These are phyloP conservation scores for Pempheris klunzingeri DNA, from an alignment of 2,797 vertebrate species.

Conservation along the genomic window DNA sequence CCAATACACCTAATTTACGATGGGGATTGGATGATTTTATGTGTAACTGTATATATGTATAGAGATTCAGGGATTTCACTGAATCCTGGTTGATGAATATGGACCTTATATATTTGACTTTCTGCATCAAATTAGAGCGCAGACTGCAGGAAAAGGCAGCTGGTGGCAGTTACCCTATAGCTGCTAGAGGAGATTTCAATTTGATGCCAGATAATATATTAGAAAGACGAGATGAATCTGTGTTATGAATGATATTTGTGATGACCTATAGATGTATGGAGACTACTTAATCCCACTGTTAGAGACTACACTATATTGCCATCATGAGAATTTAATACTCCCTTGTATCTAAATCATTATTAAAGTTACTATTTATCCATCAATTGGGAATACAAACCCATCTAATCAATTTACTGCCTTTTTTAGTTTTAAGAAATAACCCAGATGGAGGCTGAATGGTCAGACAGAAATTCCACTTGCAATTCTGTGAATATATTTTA, in stretches of 20 bases:
- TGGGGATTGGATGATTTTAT: too few relatives aligned
- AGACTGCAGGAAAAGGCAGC: not conserved
- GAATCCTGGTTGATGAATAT: not conserved
- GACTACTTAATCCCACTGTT: not conserved
- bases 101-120: not conserved
- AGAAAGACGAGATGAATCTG: not conserved
- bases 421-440: not conserved
- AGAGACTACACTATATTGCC: not conserved
- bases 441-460: not conserved
- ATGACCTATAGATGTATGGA: not conserved
- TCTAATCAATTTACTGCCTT: too few relatives aligned
- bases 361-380: not conserved
- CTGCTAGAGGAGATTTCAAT: not conserved
- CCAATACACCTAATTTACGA: too few relatives aligned
- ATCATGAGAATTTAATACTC: not conserved
- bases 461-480: not conserved
- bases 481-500: not conserved
- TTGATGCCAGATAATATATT: not conserved
- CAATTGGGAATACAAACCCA: not conserved
- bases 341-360: not conserved
- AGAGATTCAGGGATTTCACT: slow-evolving; percentile 9
- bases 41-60: too few relatives aligned
- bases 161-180: not conserved
- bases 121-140: not conserved
- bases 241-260: not conserved